Base-by-base conservation (phyloP, 2,888 invertebrate species). In the Spodoptera picta region DNA sequence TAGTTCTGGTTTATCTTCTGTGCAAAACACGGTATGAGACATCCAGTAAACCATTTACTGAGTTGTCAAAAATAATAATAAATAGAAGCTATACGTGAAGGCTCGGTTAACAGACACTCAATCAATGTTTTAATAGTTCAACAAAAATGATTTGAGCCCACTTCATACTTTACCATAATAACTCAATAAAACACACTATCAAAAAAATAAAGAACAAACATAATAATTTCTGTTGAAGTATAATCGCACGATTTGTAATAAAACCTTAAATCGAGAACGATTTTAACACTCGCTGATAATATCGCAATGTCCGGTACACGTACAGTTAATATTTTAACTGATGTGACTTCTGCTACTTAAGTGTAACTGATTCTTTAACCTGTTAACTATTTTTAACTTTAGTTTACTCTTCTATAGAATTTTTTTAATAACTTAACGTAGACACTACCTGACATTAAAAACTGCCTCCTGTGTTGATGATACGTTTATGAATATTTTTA, bases 241-340 rank as follows among this genome's bases (percentile, higher is more conserved):
- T 66, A 49, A 75, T 60, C 14, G 43, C 12, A 14, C 42, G 23
- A 49, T 55, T 47, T 60, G 43, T 49, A 47, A 55, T 49, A 42
- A 61, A 51, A 59, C 49, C 47, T 57, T 60, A 59, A 53, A 75
- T 45, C 42, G 68, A 66, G 61, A 68, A 69, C 50, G 59, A 69
- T 73, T 75, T 71, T 48, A 70, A 68, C 74, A 64, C 64, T 36
- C 57, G 11, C 58, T 55, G 79, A 79, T 76, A 79, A 73, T 66
- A 79, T 80, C 81, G 64, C 51, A 65, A 79, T 71, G 62, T 75
- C 79, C 76, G 79, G 70, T 66, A 67, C 73, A 79, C 76, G 81
- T 78, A 55, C 59, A 65, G 44, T 69, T 79, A 73, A 76, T 79
- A 70, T 73, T 79, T 76, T 60, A 73, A 68, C 66, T 80, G 71